Percentiles rank a stretch among this genome's conserved stretches.
phyloP scores from a whole-genome alignment of 2,888 invertebrate genomes.

The Drosophila aldrichi region DNA sequence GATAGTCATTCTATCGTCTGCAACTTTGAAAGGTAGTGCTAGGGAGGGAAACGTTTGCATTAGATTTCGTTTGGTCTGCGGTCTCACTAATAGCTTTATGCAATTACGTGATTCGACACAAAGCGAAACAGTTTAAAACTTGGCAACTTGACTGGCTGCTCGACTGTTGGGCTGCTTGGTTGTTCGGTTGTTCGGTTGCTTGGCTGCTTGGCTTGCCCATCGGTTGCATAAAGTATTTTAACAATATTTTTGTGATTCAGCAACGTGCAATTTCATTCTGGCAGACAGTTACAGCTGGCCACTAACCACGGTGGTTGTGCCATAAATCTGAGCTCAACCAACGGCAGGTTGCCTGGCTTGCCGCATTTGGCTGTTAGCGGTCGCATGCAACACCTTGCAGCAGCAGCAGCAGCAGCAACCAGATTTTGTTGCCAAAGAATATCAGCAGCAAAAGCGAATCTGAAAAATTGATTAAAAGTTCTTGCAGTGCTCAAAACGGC shows the following conservation, averaged over 20 bases:
- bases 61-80: background rate
- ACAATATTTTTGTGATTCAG: constrained; percentile 28
- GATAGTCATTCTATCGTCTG: background rate
- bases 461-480: constrained; percentile 74
- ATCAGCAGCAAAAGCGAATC: constrained; percentile 45
- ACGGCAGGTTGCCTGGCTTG: constrained; percentile 42
- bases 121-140: background rate
- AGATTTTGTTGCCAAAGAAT: constrained; percentile 38
- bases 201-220: background rate
- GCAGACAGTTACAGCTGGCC: constrained; percentile 30
- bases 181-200: too few relatives aligned
- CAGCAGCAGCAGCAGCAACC: constrained; percentile 16
- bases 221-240: constrained; percentile 23
- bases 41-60: background rate
- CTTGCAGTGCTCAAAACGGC: constrained; percentile 70
- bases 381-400: constrained; percentile 48
- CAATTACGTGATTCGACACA: constrained; percentile 13
- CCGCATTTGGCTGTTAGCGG: constrained; percentile 57
- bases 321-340: constrained; percentile 28
- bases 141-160: background rate
- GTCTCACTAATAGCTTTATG: constrained; percentile 3
- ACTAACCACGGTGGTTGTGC: constrained; percentile 20
- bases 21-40: too few relatives aligned
- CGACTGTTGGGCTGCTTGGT: background rate
- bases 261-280: constrained; percentile 21